Base-by-base conservation (phyloP, 2,797 vertebrate species). In the Sitta carolinensis region DNA sequence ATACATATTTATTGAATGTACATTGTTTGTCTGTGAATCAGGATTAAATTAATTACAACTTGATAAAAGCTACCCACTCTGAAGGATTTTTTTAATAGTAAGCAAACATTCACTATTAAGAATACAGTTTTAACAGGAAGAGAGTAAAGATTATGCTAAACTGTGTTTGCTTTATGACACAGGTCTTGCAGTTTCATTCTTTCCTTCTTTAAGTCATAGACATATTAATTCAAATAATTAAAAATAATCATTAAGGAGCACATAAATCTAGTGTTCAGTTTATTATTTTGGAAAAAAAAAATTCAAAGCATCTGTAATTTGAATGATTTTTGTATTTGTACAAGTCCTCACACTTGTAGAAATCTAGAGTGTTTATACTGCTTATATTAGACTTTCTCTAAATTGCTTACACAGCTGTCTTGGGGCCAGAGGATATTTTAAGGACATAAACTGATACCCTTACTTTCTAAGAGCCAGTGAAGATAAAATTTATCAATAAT, bases 1-100 rank as follows among this genome's bases (percentile, higher is more conserved):
- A 18, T 89, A 30, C 27, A 83, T 86, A 92, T 81, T 90, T 95
- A 82, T 73, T 74, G 43, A 92, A 92, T 68, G 16, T 55, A 18
- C 42, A 51, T 76, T 64, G 12, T 63, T 78, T 92, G 26, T 64
- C 61, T 94, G 80, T 89, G 50, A 94, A 77, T 85, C 5, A 61
- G 8, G 11, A 23, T 18, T 89, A 34, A 82, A 59, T 57, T 89
- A 82, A 90, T 74, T 42, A 57, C 45, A 61, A 50, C 5, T 64
- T 74, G 32, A 89, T 25, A 34, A 87, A 84, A 87, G 50, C 54
- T 34, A 54, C 2, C 43, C 2, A 11, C 17, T 83, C 52, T 74
- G 26, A 89, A 79, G 12, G 52, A 25, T 0, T 86, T 74, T 74
- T 85, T 79, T 62, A 50, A 63, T 29, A 52, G 5, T 36, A 83